Conservation (phyloP, 2,797 vertebrate genomes). For the Craterocephalus amniculus region DNA sequence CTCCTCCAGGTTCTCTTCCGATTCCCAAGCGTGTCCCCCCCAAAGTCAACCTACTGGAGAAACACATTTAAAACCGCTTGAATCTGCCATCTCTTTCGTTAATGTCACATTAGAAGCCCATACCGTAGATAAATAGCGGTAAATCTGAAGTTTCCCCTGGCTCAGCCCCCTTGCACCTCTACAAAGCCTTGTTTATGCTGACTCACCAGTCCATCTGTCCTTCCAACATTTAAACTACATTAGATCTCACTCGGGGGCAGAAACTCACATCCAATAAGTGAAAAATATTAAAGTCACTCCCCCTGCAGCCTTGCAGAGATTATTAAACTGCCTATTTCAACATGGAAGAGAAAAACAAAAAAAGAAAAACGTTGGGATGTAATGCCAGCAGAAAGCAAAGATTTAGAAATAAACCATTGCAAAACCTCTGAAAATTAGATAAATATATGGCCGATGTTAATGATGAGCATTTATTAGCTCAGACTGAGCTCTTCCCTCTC, state of each 20-base stretch:
- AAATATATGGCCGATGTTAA: no score
- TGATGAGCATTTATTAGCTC: no score
- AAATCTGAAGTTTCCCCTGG: constrained; percentile 6
- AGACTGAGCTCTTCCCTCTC: no score
- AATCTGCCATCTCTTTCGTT: background rate
- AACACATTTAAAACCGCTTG: constrained; percentile 1
- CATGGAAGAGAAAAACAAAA: background rate
- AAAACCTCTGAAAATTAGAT: background rate
- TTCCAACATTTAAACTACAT: background rate
- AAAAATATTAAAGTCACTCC: background rate
- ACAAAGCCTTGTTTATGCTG: background rate
- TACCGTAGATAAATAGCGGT: background rate
- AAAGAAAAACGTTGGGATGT: background rate
- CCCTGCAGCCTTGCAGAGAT: background rate
- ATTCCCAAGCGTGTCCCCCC: background rate
- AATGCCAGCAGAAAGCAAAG: background rate
- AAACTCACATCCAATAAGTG: background rate
- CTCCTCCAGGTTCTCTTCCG: background rate
- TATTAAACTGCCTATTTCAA: background rate
- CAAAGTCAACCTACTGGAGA: no score
- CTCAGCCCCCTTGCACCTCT: background rate
- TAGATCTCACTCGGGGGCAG: background rate
- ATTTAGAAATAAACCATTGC: background rate
- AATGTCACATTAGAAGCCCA: background rate
- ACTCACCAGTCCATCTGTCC: background rate